Percentiles rank a stretch among this genome's conserved stretches.
Conservation (phyloP, 2,888 invertebrate species). For the Drosophila lacicola region DNA sequence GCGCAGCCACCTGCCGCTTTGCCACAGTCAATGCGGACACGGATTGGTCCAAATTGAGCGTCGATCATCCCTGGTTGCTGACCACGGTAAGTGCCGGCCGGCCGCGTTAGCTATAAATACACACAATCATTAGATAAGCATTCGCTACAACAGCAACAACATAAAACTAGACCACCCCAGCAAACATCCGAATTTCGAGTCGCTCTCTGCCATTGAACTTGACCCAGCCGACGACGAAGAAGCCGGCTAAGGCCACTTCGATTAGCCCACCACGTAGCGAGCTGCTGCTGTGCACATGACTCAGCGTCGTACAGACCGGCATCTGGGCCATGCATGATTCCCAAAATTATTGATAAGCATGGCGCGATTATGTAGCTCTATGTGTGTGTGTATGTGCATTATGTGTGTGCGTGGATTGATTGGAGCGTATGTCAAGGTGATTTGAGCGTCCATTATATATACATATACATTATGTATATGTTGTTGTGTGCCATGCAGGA, state of each 20-base stretch:
- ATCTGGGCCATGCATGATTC: slow-evolving; percentile 34
- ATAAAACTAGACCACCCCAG: slow-evolving; percentile 30
- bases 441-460: slow-evolving; percentile 4
- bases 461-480: background rate
- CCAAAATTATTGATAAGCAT: slow-evolving; percentile 61
- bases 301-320: slow-evolving; percentile 45
- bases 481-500: slow-evolving; percentile 2
- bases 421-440: slow-evolving; percentile 23
- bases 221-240: slow-evolving; percentile 31
- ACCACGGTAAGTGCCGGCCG: slow-evolving; percentile 87
- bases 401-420: background rate
- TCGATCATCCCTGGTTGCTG: slow-evolving; percentile 94
- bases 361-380: slow-evolving; percentile 33
- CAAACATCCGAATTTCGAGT: slow-evolving; percentile 17
- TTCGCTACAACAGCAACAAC: slow-evolving; percentile 2
- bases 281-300: slow-evolving; percentile 55
- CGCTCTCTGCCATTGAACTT: slow-evolving; percentile 43
- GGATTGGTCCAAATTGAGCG: slow-evolving; percentile 90
- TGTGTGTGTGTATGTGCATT: background rate
- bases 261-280: slow-evolving; percentile 63
- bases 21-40: slow-evolving; percentile 92
- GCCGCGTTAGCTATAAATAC: slow-evolving; percentile 19
- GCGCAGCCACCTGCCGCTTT: slow-evolving; percentile 91
- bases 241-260: slow-evolving; percentile 38
- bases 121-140: slow-evolving; percentile 31